Evolutionary conservation across 2,113 vertebrate species (phyloP).

Genomic region (Microtus montanus): DNA sequence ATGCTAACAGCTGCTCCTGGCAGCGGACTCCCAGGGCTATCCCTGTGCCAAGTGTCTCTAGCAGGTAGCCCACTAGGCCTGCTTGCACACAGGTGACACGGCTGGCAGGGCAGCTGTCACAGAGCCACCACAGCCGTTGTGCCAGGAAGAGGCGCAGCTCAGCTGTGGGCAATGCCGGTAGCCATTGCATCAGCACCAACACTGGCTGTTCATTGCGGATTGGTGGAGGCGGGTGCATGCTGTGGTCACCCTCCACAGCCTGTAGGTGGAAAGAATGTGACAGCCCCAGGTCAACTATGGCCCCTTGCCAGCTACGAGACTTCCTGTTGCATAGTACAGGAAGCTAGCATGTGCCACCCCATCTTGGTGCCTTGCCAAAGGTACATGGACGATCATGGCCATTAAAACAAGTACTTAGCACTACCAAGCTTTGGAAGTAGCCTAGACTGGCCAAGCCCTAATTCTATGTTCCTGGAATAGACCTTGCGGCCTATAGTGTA

Average conservation of each 20-base stretch:
- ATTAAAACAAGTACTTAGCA: background rate
- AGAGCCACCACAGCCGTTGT: conserved; percentile 89
- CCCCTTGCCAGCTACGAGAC: background rate
- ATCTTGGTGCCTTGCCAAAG: background rate
- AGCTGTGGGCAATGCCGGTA: conserved; percentile 88
- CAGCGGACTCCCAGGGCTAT: conserved; percentile 86
- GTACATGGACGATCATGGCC: fast-evolving
- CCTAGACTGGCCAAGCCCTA: background rate
- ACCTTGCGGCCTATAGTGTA: background rate
- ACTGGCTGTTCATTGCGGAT: conserved; percentile 95
- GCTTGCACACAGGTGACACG: conserved; percentile 94
- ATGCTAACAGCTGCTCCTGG: conserved; percentile 89
- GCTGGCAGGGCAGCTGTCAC: conserved; percentile 90
- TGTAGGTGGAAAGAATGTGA: conserved; percentile 69
- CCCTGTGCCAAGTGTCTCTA: conserved; percentile 87
- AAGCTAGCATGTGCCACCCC: background rate
- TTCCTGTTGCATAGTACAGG: background rate
- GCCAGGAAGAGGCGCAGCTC: conserved; percentile 93
- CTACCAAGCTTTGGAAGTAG: too few species aligned
- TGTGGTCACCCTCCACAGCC: conserved; percentile 94
- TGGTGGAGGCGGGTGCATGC: conserved; percentile 81
- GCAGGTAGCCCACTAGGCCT: conserved; percentile 90
- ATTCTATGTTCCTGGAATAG: background rate
- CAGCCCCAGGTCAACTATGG: fast-evolving
- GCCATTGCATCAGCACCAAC: conserved; percentile 93